Base-by-base conservation (phyloP, 2,797 vertebrate genomes). In the Novumbra hubbsi region DNA sequence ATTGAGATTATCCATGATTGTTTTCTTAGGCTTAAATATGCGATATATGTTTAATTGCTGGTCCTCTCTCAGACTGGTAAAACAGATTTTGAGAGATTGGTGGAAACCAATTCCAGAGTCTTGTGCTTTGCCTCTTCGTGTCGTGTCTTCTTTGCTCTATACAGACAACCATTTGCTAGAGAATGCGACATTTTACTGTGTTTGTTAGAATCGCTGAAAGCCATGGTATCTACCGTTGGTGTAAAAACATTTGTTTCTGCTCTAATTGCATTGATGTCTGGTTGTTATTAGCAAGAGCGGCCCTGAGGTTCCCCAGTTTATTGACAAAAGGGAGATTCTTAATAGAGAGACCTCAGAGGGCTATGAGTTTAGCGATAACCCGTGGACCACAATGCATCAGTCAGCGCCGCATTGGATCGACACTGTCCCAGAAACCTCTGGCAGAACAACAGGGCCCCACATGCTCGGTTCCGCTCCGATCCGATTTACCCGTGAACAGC, bases 361-460 rank as follows among this genome's bases (percentile, higher is more conserved):
- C 30, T 11, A 24, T 7, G 4, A 4, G 21, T 63, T 60, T 60
- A 52, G 21, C 21, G 71, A 38, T 55, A 50, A 28, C 16, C 69
- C 16, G 62, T 52, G 67, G 21, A 14, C 16, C 70, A 72, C 8
- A 71, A 72, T 28, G 27, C 68, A 70, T n/a, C 38, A 21, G 66
- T 67, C 67, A 41, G 12, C 3, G 9, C 24, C 24, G 55, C 38
- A 63, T 27, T 28, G 34, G 41, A 15, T 70, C 27, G 11, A 30
- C 28, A 14, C 16, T 50, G 19, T 63, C 34, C 24, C 24, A 65
- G 27, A 48, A 41, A 45, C 57, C 38, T 28, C 19, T 16, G n/a
- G 15, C n/a, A 71, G 17, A 9, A 17, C 55, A 71, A n/a, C 4
- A 49, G 27, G 27, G 19, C 19, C 55, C 30, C 30, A 21, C 32